A percentile compares a stretch with the other conserved stretches of the same genome.
phyloP scores from a whole-genome alignment of 2,113 vertebrate species.

The Motacilla tschutschensis region DNA sequence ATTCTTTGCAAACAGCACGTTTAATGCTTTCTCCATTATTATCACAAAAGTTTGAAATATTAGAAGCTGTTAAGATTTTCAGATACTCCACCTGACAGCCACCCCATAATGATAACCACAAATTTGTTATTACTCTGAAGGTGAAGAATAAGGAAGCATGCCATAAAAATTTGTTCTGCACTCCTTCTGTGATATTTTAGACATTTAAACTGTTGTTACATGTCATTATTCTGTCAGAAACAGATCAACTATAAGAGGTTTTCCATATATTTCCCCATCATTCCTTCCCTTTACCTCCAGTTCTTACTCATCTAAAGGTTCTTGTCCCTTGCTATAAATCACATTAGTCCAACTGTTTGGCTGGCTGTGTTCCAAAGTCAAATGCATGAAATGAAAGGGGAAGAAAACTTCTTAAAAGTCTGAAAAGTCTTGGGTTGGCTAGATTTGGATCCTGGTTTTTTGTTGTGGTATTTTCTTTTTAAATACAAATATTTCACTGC shows the following conservation, averaged over 20 bases:
- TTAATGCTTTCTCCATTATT: not conserved
- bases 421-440: not conserved
- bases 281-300: constrained; percentile 7
- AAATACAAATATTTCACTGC: not conserved
- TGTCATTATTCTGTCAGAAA: constrained; percentile 41
- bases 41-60: not conserved
- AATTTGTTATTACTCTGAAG: constrained; percentile 33
- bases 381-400: not conserved
- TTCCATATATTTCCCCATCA: constrained; percentile 4
- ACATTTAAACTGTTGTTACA: constrained; percentile 37
- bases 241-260: constrained; percentile 20
- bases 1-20: not conserved
- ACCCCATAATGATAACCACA: constrained; percentile 32
- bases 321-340: constrained; percentile 9
- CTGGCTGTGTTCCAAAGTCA: not conserved
- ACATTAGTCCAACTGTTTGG: not conserved
- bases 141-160: constrained; percentile 40
- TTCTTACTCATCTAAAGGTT: constrained; percentile 22
- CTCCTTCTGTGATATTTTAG: constrained; percentile 23
- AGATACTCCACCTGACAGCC: not conserved
- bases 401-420: not conserved
- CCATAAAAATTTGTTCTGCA: constrained; percentile 35
- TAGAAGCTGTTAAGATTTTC: constrained; percentile 32
- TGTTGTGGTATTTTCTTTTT: not conserved
- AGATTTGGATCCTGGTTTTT: not conserved